These are phyloP conservation scores for Eulemur rubriventer DNA, from an alignment of 2,797 vertebrate species.

Conservation along the genomic window DNA sequence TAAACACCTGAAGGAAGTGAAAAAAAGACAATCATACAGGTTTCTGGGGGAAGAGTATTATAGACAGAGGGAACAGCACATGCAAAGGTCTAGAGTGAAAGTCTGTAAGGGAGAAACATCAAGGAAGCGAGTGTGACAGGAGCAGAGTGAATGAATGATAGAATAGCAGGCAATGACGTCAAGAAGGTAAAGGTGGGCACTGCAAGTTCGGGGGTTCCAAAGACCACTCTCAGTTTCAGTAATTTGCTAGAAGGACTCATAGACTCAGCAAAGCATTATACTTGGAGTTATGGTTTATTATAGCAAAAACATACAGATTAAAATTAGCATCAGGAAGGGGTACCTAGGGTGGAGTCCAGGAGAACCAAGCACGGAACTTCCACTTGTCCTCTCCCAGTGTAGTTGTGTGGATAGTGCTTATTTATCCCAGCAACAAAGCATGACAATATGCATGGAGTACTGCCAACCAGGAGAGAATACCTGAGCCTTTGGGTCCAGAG, in stretches of 20 bases:
- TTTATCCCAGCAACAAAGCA: not conserved
- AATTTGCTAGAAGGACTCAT: not conserved
- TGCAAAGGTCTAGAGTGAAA: not conserved
- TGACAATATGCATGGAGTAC: not conserved
- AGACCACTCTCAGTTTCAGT: not conserved
- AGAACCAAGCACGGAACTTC: not conserved
- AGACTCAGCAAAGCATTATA: not conserved
- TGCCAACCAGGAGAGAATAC: not conserved
- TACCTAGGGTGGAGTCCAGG: too few relatives aligned
- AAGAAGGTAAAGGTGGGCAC: not conserved
- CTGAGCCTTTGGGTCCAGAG: not conserved
- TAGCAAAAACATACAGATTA: not conserved
- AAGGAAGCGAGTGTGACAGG: not conserved
- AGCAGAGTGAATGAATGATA: not conserved
- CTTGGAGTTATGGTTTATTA: not conserved
- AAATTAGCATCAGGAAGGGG: not conserved
- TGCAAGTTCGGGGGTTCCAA: not conserved
- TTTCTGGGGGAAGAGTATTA: not conserved
- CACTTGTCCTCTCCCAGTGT: not conserved
- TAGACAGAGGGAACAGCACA: not conserved
- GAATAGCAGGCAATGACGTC: not conserved
- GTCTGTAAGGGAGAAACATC: not conserved
- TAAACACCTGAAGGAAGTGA: not conserved
- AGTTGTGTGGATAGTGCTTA: not conserved
- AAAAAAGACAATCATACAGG: not conserved